Evolutionary conservation across 1,140 invertebrate genomes (phyloP).

Genomic region (Cydia fagiglandana): DNA sequence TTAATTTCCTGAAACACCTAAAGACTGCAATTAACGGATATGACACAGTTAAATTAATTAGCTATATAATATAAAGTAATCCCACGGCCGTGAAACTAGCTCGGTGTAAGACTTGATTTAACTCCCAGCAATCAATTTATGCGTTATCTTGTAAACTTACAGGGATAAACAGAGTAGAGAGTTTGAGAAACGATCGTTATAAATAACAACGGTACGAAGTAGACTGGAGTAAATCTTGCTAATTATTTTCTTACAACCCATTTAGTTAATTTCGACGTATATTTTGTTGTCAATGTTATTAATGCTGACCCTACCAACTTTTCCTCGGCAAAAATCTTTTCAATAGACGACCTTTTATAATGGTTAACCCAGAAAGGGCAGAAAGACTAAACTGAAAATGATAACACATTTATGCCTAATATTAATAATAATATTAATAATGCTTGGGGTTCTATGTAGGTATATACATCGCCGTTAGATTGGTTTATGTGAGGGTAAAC

Average conservation of each 20-base stretch:
- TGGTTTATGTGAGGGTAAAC: no score
- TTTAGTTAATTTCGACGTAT: no score
- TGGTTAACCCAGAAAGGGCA: no score
- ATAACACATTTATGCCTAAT: no score
- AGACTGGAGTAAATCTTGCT: neutral
- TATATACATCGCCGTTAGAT: no score
- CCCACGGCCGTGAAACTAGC: conserved; percentile 3
- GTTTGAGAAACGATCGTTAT: conserved; percentile 18
- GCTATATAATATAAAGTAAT: conserved; percentile 3
- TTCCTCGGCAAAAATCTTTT: no score
- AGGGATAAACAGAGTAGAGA: conserved; percentile 23
- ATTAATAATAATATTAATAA: no score
- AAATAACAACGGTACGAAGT: neutral
- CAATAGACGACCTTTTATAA: no score
- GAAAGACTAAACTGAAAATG: no score
- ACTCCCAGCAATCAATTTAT: conserved; percentile 27
- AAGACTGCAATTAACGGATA: neutral
- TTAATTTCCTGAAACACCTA: neutral
- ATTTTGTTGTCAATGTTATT: no score
- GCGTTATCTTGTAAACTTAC: conserved; percentile 21
- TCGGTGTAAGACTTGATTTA: neutral
- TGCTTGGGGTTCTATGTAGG: no score
- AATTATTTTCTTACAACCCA: neutral
- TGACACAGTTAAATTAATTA: neutral
- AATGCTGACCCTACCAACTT: no score